Evolutionary conservation across 2,797 vertebrate species (phyloP).

Genomic region (Apogon talboti): DNA sequence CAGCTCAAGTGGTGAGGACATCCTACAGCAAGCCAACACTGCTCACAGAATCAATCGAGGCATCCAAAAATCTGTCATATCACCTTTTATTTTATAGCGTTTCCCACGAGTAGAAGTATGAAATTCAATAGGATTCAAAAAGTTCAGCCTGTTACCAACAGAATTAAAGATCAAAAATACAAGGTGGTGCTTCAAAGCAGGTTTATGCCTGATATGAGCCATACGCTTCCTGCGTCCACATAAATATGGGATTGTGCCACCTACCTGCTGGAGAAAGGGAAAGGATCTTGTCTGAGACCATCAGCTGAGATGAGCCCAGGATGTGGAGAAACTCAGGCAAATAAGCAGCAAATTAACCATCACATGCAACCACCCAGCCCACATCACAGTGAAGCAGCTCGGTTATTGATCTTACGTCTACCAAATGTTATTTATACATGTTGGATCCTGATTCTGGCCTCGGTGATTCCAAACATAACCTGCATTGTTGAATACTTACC

Average conservation of each 20-base stretch:
- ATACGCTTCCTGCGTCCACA: slow-evolving; percentile 21
- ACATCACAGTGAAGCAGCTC: slow-evolving; percentile 20
- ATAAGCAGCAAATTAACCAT: slow-evolving; percentile 37
- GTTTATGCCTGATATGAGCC: slow-evolving; percentile 37
- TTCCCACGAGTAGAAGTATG: slow-evolving; percentile 71
- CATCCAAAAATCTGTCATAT: slow-evolving; percentile 84
- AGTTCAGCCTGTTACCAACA: slow-evolving; percentile 46
- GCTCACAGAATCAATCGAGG: slow-evolving; percentile 84
- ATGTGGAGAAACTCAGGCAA: slow-evolving; percentile 57
- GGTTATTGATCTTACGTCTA: neutral
- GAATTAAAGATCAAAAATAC: slow-evolving; percentile 37
- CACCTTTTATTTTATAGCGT: slow-evolving; percentile 86
- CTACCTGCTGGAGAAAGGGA: slow-evolving; percentile 81
- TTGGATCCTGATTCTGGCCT: neutral
- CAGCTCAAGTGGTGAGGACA: slow-evolving; percentile 56
- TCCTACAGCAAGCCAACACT: slow-evolving; percentile 77
- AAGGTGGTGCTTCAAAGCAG: slow-evolving; percentile 23
- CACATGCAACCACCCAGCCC: slow-evolving; percentile 23
- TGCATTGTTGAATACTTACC: slow-evolving; percentile 72
- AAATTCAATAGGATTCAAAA: slow-evolving; percentile 76
- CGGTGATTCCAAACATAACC: neutral
- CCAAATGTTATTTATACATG: slow-evolving; percentile 1
- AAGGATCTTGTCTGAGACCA: slow-evolving; percentile 56
- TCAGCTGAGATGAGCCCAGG: slow-evolving; percentile 63
- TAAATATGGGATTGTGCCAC: slow-evolving; percentile 67